Percentiles rank a stretch among this genome's conserved stretches.
phyloP scores from a whole-genome alignment of 2,888 invertebrate species.

The Actias luna region DNA sequence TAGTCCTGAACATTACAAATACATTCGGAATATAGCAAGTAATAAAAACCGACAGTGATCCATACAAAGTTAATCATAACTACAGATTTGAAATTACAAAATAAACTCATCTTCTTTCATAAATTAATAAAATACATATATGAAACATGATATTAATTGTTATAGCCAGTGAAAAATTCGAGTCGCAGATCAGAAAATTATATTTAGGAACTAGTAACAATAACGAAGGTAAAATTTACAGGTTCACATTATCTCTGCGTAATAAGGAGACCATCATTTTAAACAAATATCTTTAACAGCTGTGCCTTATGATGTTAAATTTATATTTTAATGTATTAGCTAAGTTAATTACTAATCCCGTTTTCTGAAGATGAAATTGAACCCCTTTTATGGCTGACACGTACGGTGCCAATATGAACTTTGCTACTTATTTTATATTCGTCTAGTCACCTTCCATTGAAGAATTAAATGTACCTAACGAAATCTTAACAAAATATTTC shows the following conservation, averaged over 20 bases:
- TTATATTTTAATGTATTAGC: background rate
- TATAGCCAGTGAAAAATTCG: too few relatives aligned
- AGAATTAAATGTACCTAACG: background rate
- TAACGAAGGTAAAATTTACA: background rate
- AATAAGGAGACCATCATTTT: background rate
- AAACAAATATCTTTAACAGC: constrained; percentile 1
- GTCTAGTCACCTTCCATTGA: background rate
- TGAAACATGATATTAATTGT: too few relatives aligned
- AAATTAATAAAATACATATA: too few relatives aligned
- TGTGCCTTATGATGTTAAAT: background rate
- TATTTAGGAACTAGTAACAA: background rate
- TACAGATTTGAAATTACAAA: too few relatives aligned
- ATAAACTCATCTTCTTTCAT: too few relatives aligned
- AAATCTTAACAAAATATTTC: background rate
- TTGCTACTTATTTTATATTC: background rate
- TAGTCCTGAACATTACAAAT: too few relatives aligned
- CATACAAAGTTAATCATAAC: too few relatives aligned
- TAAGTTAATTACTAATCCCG: constrained; percentile 2
- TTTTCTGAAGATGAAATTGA: constrained; percentile 7
- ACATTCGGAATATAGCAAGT: too few relatives aligned
- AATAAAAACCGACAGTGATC: too few relatives aligned
- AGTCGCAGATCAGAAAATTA: too few relatives aligned
- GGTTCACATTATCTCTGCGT: background rate
- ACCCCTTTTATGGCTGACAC: background rate
- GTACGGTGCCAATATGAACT: background rate